A percentile compares a stretch with the other conserved stretches of the same genome.
phyloP scores from a whole-genome alignment of 2,113 vertebrate genomes.

The Heterotilapia buettikoferi region DNA sequence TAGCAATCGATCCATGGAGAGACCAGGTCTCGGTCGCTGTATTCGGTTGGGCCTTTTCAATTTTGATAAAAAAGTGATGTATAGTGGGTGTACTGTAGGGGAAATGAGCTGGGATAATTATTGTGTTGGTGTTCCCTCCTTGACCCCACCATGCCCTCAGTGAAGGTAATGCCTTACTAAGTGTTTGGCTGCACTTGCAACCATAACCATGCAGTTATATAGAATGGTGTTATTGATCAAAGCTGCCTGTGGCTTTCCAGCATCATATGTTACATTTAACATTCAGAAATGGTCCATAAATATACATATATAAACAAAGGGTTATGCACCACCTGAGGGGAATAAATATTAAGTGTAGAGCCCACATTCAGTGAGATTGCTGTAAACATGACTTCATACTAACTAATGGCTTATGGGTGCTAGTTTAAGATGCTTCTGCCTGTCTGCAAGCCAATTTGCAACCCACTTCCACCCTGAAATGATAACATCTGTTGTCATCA shows the following conservation, averaged over 20 bases:
- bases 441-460: background rate
- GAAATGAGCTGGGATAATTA: conserved; percentile 34
- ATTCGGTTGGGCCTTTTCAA: background rate
- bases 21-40: background rate
- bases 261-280: background rate
- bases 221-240: conserved; percentile 33
- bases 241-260: background rate
- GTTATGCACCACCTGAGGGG: background rate
- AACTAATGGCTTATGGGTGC: background rate
- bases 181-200: conserved; percentile 9
- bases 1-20: conserved; percentile 41
- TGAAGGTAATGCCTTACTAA: conserved; percentile 56
- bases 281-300: background rate
- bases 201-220: background rate
- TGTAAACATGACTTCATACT: background rate
- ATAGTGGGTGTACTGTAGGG: background rate
- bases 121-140: conserved; percentile 20
- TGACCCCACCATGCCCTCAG: background rate
- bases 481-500: background rate
- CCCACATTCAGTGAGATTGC: background rate
- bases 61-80: conserved; percentile 57
- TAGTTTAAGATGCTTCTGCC: background rate
- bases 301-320: background rate
- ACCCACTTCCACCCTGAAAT: background rate
- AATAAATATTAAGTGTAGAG: background rate